These are phyloP conservation scores for Crypturellus tataupa DNA, from an alignment of 2,797 vertebrate species.

Conservation along the genomic window DNA sequence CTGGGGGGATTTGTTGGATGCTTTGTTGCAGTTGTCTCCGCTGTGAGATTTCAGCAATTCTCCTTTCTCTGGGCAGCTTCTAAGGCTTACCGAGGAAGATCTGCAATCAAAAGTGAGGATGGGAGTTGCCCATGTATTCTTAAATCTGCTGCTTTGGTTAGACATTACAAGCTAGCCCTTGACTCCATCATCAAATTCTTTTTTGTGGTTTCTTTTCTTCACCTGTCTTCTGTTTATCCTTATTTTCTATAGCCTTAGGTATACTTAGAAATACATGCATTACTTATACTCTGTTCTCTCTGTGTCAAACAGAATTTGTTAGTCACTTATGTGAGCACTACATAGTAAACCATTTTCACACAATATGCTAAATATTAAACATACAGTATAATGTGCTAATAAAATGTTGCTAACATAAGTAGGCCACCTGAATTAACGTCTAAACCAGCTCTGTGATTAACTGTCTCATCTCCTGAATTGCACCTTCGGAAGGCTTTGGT, in stretches of 20 bases:
- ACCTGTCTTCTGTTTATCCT: neutral
- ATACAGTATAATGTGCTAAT: constrained; percentile 63
- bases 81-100: neutral
- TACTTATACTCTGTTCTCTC: neutral
- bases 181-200: neutral
- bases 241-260: constrained; percentile 22
- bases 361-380: constrained; percentile 67
- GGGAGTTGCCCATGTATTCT: neutral
- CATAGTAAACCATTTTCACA: constrained; percentile 56
- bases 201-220: neutral
- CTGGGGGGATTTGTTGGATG: neutral
- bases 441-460: constrained; percentile 49
- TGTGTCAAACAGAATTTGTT: constrained; percentile 61
- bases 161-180: neutral
- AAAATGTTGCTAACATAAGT: constrained; percentile 66
- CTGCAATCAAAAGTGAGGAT: neutral
- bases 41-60: constrained; percentile 6
- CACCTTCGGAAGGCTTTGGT: constrained; percentile 6
- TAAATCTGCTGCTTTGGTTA: neutral
- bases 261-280: constrained; percentile 12
- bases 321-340: constrained; percentile 57
- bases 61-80: neutral
- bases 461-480: constrained; percentile 50
- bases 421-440: constrained; percentile 67
- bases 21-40: neutral